Conservation (phyloP, 2,888 invertebrate genomes). For the Caenorhabditis parvicauda region DNA sequence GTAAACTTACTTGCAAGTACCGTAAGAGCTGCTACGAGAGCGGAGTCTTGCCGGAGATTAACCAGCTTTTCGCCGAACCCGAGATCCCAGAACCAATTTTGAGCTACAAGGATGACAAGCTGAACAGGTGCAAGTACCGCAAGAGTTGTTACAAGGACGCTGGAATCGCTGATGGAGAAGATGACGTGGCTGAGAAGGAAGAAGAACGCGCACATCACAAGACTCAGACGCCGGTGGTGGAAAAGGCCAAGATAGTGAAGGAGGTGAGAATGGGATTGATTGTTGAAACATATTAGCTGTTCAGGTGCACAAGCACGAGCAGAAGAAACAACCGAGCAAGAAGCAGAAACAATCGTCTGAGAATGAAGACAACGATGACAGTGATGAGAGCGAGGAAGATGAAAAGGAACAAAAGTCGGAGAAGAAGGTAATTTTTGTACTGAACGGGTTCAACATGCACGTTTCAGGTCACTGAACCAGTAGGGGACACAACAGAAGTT, state of each 20-base stretch:
- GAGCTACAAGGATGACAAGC: conserved; percentile 7
- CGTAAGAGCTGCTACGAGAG: conserved; percentile 53
- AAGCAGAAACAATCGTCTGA: conserved; percentile 15
- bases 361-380: conserved; percentile 10
- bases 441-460: conserved; percentile 36
- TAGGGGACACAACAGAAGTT: conserved; percentile 2
- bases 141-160: conserved; percentile 27
- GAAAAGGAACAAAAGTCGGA: conserved; percentile 13
- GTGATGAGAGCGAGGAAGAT: conserved; percentile 13
- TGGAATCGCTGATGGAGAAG: conserved; percentile 13
- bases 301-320: conserved; percentile 9
- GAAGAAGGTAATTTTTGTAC: conserved; percentile 9
- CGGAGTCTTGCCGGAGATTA: conserved; percentile 18
- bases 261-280: not conserved
- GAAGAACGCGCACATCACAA: conserved; percentile 13
- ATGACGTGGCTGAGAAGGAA: conserved; percentile 4
- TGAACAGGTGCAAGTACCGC: conserved; percentile 34
- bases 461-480: conserved; percentile 25
- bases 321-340: conserved; percentile 13
- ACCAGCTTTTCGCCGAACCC: conserved; percentile 17
- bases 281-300: not conserved
- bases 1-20: conserved; percentile 54
- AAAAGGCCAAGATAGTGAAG: conserved; percentile 5
- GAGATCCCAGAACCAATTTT: conserved; percentile 13
- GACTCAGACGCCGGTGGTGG: conserved; percentile 1